Percentiles rank a stretch among this genome's conserved stretches.
These are phyloP conservation scores for Nettapus auritus DNA, from an alignment of 2,113 vertebrate genomes.

Conservation along the genomic window DNA sequence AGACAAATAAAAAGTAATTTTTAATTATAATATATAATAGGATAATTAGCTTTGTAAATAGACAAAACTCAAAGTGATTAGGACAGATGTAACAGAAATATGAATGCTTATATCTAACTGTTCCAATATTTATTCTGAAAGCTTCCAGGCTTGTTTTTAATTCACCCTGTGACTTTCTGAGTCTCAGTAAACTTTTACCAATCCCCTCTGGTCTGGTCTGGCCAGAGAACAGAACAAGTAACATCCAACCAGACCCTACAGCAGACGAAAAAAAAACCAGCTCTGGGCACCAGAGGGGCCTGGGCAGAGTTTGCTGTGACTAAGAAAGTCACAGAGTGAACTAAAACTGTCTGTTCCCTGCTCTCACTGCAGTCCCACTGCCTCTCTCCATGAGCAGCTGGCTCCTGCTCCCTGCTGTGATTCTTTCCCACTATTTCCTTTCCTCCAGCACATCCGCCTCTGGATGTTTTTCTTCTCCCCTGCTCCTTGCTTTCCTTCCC, in stretches of 20 bases:
- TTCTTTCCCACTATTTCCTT: neutral
- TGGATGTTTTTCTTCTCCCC: neutral
- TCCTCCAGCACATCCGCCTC: fast-evolving
- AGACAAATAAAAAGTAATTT: neutral
- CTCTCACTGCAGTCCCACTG: neutral
- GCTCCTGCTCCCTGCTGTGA: neutral
- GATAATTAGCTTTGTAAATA: neutral
- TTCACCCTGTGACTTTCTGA: neutral
- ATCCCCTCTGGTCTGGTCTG: neutral
- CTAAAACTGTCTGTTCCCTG: neutral
- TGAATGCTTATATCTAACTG: neutral
- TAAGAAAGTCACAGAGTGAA: neutral
- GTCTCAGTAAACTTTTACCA: neutral
- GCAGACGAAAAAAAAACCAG: neutral
- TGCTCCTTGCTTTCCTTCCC: neutral
- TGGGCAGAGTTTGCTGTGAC: neutral
- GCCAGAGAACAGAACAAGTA: neutral
- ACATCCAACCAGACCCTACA: neutral
- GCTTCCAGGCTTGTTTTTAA: neutral
- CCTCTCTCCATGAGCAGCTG: neutral
- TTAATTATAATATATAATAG: neutral
- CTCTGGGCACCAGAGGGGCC: neutral
- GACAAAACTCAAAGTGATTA: neutral
- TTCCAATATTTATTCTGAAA: neutral
- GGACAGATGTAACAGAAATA: neutral